Conservation (phyloP, 2,888 invertebrate genomes). For the Drosophila helvetica region DNA sequence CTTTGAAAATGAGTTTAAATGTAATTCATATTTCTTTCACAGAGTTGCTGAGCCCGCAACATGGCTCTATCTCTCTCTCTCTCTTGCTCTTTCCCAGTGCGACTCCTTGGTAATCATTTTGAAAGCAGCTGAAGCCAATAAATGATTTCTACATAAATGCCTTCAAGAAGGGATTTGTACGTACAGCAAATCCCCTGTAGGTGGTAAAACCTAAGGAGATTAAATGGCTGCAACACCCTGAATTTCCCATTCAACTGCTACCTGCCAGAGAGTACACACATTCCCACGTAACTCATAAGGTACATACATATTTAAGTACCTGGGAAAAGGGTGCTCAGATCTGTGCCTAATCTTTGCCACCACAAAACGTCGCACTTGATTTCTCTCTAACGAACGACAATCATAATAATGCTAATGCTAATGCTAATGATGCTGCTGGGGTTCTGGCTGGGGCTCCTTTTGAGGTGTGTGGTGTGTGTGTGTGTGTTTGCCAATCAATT, state of each 20-base stretch:
- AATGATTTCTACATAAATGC: neutral
- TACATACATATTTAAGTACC: neutral
- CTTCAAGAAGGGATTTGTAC: neutral
- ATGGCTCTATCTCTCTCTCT: too few species aligned
- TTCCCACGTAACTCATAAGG: neutral
- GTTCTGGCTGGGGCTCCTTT: constrained; percentile 6
- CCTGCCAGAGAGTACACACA: neutral
- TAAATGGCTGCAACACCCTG: neutral
- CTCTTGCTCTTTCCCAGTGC: too few species aligned
- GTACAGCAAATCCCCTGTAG: neutral
- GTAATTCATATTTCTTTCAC: neutral
- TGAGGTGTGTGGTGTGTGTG: constrained; percentile 29
- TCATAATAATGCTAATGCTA: neutral
- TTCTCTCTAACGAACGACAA: neutral
- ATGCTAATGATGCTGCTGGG: constrained; percentile 5
- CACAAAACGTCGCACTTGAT: neutral
- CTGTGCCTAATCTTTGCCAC: neutral
- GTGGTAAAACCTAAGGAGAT: neutral
- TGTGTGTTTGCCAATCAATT: constrained; percentile 29
- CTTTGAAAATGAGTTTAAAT: too few species aligned
- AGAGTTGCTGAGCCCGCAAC: neutral
- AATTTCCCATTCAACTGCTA: neutral
- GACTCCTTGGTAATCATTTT: neutral
- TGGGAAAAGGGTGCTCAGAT: neutral
- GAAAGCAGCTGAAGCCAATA: neutral